Percentiles rank a stretch among this genome's conserved stretches.
Evolutionary conservation across 2,888 invertebrate species (phyloP).

Genomic region (Laothoe populi): DNA sequence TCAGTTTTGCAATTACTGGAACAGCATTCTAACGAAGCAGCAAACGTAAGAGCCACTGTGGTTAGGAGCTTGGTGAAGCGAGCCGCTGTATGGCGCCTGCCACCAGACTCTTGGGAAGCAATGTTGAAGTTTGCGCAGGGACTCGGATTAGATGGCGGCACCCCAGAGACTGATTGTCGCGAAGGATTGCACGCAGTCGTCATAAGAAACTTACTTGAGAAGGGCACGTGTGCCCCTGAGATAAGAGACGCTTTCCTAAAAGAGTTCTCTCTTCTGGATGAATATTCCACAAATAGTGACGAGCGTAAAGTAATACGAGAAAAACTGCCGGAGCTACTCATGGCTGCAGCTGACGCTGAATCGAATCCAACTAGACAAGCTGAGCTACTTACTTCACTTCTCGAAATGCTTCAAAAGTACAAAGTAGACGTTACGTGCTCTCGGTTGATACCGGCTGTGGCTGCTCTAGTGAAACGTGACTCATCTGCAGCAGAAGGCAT

Average conservation of each 20-base stretch:
- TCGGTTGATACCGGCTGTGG: conserved; percentile 45
- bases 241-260: conserved; percentile 49
- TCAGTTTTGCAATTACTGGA: conserved; percentile 52
- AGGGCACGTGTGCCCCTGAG: conserved; percentile 35
- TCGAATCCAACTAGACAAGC: conserved; percentile 33
- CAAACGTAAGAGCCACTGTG: conserved; percentile 59
- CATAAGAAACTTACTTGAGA: conserved; percentile 52
- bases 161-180: conserved; percentile 49
- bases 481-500: conserved; percentile 37
- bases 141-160: conserved; percentile 61
- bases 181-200: conserved; percentile 68
- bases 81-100: conserved; percentile 61
- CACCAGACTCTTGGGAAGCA: conserved; percentile 53
- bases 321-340: conserved; percentile 44
- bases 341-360: conserved; percentile 38
- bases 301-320: conserved; percentile 48
- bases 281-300: conserved; percentile 49
- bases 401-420: conserved; percentile 51
- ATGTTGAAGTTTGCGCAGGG: conserved; percentile 57
- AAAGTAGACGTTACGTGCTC: conserved; percentile 43
- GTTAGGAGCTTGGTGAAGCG: conserved; percentile 67
- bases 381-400: conserved; percentile 40
- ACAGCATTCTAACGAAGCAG: conserved; percentile 59
- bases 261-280: conserved; percentile 52
- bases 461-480: conserved; percentile 43